Evolutionary conservation across 1,140 invertebrate species (phyloP).

Genomic region (Drosophila gunungcola): DNA sequence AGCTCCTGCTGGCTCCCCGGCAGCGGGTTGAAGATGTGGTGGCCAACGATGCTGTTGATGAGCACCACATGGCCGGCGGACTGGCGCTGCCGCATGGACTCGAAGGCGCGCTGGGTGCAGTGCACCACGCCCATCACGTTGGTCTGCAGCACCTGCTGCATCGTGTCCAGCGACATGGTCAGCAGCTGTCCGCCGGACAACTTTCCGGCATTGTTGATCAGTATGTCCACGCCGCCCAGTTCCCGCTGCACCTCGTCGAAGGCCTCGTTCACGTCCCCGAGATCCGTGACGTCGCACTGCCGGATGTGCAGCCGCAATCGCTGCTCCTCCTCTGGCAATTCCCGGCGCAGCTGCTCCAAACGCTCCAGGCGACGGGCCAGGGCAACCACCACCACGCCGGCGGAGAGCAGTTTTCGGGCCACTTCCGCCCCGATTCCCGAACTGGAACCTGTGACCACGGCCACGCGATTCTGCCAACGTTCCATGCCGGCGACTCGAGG

Average conservation of each 20-base stretch:
- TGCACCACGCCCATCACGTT: slow-evolving; percentile 89
- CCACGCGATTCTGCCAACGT: slow-evolving; percentile 88
- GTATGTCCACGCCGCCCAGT: slow-evolving; percentile 88
- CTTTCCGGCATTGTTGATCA: slow-evolving; percentile 91
- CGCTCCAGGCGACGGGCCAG: slow-evolving; percentile 88
- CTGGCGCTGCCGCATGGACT: slow-evolving; percentile 88
- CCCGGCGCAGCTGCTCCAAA: slow-evolving; percentile 84
- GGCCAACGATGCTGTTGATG: slow-evolving; percentile 88
- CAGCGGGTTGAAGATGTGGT: slow-evolving; percentile 84
- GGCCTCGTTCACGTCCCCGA: slow-evolving; percentile 87
- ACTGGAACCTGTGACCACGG: slow-evolving; percentile 90
- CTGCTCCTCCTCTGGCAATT: slow-evolving; percentile 28
- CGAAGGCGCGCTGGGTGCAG: slow-evolving; percentile 88
- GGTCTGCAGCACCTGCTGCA: slow-evolving; percentile 87
- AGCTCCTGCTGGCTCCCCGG: slow-evolving; percentile 61
- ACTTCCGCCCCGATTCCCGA: slow-evolving; percentile 89
- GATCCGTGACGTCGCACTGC: slow-evolving; percentile 88
- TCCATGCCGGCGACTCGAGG: slow-evolving; percentile 86
- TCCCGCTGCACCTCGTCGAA: slow-evolving; percentile 87
- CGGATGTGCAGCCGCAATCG: slow-evolving; percentile 70
- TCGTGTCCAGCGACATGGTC: slow-evolving; percentile 74
- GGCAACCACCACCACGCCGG: slow-evolving; percentile 89
- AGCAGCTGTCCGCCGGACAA: slow-evolving; percentile 82
- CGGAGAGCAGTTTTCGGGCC: slow-evolving; percentile 85
- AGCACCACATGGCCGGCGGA: slow-evolving; percentile 89